phyloP scores from a whole-genome alignment of 2,888 invertebrate species.

The Ceratothoa steindachneri region DNA sequence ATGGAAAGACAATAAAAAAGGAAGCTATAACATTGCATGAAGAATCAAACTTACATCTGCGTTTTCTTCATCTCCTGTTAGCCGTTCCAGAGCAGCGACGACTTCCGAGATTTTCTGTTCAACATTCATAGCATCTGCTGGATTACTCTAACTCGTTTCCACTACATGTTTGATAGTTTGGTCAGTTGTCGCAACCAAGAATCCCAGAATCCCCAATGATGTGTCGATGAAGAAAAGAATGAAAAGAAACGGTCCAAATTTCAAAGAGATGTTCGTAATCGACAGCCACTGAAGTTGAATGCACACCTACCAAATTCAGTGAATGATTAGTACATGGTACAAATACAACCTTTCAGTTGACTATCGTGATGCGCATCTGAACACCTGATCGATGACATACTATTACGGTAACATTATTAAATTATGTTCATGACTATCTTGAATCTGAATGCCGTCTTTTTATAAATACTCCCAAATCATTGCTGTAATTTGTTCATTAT shows the following conservation, averaged over 20 bases:
- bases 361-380: slow-evolving; percentile 17
- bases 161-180: slow-evolving; percentile 16
- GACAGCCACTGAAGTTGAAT: slow-evolving; percentile 21
- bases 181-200: slow-evolving; percentile 16
- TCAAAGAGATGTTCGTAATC: slow-evolving; percentile 17
- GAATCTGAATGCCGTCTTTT: slow-evolving; percentile 17
- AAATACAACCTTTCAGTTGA: slow-evolving; percentile 17
- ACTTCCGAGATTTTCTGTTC: slow-evolving; percentile 17
- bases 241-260: slow-evolving; percentile 12
- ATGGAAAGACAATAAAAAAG: slow-evolving; percentile 19
- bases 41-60: slow-evolving; percentile 19
- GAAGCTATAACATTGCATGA: slow-evolving; percentile 16
- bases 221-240: slow-evolving; percentile 14
- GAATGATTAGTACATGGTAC: slow-evolving; percentile 15
- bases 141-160: slow-evolving; percentile 18
- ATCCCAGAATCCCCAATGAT: slow-evolving; percentile 11
- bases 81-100: slow-evolving; percentile 11
- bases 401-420: slow-evolving; percentile 8
- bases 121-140: slow-evolving; percentile 16
- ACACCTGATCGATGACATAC: slow-evolving; percentile 18
- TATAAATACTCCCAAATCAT: slow-evolving; percentile 19
- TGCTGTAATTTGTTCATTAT: slow-evolving; percentile 6
- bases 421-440: slow-evolving; percentile 19
- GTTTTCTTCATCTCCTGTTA: slow-evolving; percentile 8
- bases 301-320: slow-evolving; percentile 12